Conservation (phyloP, 2,113 vertebrate genomes). For the Trochalopteron elliotii region DNA sequence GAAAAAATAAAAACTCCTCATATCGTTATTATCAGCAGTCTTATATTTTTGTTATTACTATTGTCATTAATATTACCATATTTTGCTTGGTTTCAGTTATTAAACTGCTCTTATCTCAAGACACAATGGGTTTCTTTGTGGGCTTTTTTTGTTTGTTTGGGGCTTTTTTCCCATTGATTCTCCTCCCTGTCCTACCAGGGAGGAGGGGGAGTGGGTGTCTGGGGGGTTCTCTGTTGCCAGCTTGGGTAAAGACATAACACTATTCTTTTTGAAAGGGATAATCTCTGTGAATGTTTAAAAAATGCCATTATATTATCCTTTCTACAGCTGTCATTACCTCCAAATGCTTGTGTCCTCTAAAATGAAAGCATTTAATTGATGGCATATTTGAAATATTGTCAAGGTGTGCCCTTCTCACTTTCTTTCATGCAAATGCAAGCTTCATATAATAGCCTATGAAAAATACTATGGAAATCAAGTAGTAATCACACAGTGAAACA, state of each 20-base stretch:
- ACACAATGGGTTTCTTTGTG: not conserved
- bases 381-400: not conserved
- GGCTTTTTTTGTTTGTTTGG: not conserved
- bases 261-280: not conserved
- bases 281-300: not conserved
- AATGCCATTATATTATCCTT: not conserved
- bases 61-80: not conserved
- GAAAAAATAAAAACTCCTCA: not conserved
- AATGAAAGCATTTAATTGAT: not conserved
- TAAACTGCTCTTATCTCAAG: not conserved
- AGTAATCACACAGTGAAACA: not conserved
- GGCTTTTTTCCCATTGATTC: not conserved
- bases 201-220: not conserved
- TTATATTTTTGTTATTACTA: not conserved
- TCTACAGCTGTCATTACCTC: not conserved
- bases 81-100: not conserved
- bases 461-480: not conserved
- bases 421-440: not conserved
- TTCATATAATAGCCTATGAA: not conserved
- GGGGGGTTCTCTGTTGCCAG: not conserved
- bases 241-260: not conserved
- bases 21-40: not conserved
- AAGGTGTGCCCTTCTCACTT: not conserved
- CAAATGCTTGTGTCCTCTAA: not conserved
- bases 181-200: not conserved